Percentiles rank a stretch among this genome's conserved stretches.
Evolutionary conservation across 1,140 invertebrate species (phyloP).

Genomic region (Temnothorax curvispinosus): DNA sequence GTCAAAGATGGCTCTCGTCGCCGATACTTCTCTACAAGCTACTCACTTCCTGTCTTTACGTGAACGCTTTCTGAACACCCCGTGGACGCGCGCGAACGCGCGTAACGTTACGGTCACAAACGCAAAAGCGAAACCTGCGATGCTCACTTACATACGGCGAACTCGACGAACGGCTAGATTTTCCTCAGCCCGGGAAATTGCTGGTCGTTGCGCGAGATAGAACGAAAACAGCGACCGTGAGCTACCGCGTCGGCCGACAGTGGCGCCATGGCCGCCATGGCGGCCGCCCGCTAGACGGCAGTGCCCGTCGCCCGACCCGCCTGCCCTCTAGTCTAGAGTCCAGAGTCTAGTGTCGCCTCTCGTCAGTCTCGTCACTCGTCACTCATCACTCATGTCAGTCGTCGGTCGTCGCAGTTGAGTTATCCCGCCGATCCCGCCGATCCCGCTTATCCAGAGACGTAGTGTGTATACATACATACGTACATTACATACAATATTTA

Average conservation of each 20-base stretch:
- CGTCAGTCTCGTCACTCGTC: no score
- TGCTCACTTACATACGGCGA: conserved; percentile 70
- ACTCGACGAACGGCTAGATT: conserved; percentile 63
- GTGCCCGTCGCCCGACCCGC: no score
- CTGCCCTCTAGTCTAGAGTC: no score
- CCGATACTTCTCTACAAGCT: conserved; percentile 70
- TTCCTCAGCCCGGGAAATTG: conserved; percentile 68
- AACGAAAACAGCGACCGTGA: conserved; percentile 78
- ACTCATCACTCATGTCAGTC: no score
- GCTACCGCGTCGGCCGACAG: conserved; percentile 77
- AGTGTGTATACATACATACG: no score
- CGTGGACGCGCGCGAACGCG: conserved; percentile 29
- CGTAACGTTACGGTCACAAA: conserved; percentile 18
- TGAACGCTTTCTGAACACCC: conserved; percentile 79
- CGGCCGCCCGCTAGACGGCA: background rate
- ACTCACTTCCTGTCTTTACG: conserved; percentile 78
- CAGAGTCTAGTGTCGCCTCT: no score
- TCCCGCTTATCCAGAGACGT: no score
- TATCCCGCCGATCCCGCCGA: no score
- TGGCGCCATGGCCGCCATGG: conserved; percentile 70
- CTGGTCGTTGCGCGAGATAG: conserved; percentile 67
- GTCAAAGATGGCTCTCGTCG: conserved; percentile 82
- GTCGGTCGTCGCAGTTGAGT: no score
- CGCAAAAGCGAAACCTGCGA: background rate
- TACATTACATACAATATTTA: no score